Conservation (phyloP, 2,797 vertebrate species). For the Pogonophryne albipinna region DNA sequence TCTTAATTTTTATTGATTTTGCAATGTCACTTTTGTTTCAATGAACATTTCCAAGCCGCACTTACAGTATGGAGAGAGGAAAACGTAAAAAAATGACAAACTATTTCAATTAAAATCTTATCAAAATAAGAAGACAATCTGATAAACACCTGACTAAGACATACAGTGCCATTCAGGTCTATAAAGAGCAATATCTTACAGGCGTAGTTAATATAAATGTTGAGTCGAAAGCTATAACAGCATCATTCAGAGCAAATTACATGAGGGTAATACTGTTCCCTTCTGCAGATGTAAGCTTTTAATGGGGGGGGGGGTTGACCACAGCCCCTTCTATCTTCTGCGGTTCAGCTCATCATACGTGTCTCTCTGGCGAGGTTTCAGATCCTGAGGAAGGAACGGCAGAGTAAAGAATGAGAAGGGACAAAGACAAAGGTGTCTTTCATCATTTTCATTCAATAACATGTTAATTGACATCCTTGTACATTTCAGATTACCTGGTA, state of each 20-base stretch:
- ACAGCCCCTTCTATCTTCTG: not conserved
- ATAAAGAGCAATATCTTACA: slow-evolving; percentile 1
- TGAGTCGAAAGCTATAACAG: not conserved
- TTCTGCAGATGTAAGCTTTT: not conserved
- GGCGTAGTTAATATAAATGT: not conserved
- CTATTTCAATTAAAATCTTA: not conserved
- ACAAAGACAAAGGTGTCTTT: not conserved
- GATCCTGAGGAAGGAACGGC: slow-evolving; percentile 25
- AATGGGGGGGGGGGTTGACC: rapidly evolving
- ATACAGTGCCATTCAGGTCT: not conserved
- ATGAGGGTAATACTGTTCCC: not conserved
- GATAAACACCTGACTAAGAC: not conserved
- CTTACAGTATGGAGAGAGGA: not conserved
- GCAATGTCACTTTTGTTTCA: not conserved
- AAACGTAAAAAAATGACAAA: not conserved
- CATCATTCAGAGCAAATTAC: not conserved
- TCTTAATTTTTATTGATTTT: not conserved
- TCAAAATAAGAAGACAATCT: not conserved
- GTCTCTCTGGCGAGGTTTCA: slow-evolving; percentile 22
- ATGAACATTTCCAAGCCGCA: not conserved
- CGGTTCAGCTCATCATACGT: slow-evolving; percentile 36
- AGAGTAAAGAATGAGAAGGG: no score
- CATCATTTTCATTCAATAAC: not conserved
- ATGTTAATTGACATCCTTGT: rapidly evolving
- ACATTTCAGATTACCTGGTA: slow-evolving; percentile 62